Evolutionary conservation across 2,888 invertebrate species (phyloP).

Genomic region (Melanophora roralis): DNA sequence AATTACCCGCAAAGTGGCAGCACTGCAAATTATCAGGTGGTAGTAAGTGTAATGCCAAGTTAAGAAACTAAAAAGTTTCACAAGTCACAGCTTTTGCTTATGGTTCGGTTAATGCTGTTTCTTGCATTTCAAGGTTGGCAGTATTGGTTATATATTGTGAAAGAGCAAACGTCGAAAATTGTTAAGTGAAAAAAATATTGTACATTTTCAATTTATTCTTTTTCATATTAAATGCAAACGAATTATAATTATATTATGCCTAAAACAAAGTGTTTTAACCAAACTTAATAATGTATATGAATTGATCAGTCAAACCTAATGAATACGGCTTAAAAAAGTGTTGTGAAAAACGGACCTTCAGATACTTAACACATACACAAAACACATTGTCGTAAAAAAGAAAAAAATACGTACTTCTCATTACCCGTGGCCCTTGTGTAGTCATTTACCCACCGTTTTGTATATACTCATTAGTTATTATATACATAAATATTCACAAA

Average conservation of each 20-base stretch:
- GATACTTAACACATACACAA: conserved; percentile 54
- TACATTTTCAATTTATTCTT: conserved; percentile 70
- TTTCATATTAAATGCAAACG: conserved; percentile 72
- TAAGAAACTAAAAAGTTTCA: background rate
- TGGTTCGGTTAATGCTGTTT: conserved; percentile 23
- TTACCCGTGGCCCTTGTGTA: conserved; percentile 47
- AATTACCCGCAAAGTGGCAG: too few relatives aligned
- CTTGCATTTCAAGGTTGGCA: conserved; percentile 56
- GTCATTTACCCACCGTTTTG: conserved; percentile 56
- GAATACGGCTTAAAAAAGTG: conserved; percentile 66
- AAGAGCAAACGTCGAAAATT: conserved; percentile 69
- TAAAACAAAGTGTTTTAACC: conserved; percentile 26
- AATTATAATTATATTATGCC: conserved; percentile 59
- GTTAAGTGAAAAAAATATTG: conserved; percentile 67
- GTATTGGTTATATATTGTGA: conserved; percentile 60
- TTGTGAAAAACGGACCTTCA: conserved; percentile 49
- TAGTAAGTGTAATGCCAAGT: conserved; percentile 33
- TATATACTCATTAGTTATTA: conserved; percentile 29
- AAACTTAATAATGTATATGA: conserved; percentile 64
- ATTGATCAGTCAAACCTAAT: conserved; percentile 51
- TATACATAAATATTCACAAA: conserved; percentile 43
- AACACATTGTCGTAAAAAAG: conserved; percentile 38
- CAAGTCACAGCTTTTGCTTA: conserved; percentile 9
- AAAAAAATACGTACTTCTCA: conserved; percentile 43
- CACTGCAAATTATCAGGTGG: too few relatives aligned